These are phyloP conservation scores for Urocyon cinereoargenteus DNA, from an alignment of 2,797 vertebrate genomes.

Conservation along the genomic window DNA sequence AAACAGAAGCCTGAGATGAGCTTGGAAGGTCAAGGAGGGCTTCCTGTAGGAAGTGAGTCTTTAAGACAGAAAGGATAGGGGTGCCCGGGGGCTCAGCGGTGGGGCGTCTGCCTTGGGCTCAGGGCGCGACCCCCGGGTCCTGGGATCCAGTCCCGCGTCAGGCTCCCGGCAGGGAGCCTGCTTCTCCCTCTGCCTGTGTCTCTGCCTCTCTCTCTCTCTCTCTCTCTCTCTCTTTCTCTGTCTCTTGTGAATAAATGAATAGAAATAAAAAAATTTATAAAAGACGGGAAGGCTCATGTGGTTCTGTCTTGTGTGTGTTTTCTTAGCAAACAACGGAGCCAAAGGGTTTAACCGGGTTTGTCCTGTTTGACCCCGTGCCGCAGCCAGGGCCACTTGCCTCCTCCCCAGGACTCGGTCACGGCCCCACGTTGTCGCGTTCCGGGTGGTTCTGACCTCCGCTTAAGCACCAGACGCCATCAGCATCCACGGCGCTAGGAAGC, in stretches of 20 bases:
- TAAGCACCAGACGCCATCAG: not conserved
- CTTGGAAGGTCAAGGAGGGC: not conserved
- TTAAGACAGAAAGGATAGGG: not conserved
- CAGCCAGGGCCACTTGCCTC: not conserved
- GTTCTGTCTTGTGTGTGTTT: not conserved
- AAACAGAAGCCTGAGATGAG: not conserved
- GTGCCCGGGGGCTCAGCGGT: too few species aligned
- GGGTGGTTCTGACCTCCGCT: not conserved
- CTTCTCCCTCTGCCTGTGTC: too few species aligned
- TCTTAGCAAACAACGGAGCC: not conserved
- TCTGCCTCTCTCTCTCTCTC: too few species aligned
- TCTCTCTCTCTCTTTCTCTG: too few species aligned
- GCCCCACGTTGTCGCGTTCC: not conserved
- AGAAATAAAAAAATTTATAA: too few species aligned
- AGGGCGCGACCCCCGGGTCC: too few species aligned
- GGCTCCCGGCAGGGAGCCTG: too few species aligned
- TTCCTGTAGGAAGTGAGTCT: not conserved
- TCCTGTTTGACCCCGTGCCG: not conserved
- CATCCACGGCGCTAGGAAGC: not conserved
- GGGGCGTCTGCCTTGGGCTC: too few species aligned
- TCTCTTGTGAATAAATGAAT: too few species aligned
- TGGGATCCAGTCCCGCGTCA: too few species aligned
- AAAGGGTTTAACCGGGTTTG: not conserved
- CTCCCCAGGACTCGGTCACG: not conserved
- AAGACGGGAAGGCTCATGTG: not conserved